A percentile compares a stretch with the other conserved stretches of the same genome.
Conservation (phyloP, 2,888 invertebrate species). For the Limnephilus rhombicus region DNA sequence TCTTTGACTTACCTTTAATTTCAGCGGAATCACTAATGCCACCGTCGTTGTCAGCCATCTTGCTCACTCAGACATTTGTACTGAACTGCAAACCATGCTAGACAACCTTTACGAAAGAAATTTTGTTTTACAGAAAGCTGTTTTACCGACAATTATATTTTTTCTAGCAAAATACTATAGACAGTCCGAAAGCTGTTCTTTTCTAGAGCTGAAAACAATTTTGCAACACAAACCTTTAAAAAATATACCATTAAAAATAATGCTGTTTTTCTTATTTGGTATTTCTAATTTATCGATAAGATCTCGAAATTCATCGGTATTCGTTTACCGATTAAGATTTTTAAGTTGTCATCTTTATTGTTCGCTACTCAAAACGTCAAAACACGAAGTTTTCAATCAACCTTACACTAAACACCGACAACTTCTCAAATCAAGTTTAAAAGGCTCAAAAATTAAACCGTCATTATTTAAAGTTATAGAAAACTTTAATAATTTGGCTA, state of each 20-base stretch:
- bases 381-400: neutral
- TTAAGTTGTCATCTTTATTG: neutral
- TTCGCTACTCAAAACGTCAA: neutral
- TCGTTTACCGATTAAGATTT: neutral
- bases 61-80: conserved; percentile 67
- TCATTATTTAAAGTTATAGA: neutral
- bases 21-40: conserved; percentile 72
- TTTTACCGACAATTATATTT: conserved; percentile 37
- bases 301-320: neutral
- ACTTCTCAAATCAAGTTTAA: neutral
- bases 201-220: neutral
- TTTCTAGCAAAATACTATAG: neutral
- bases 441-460: neutral
- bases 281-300: neutral
- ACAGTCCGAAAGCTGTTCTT: neutral
- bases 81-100: conserved; percentile 55
- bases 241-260: too few relatives aligned
- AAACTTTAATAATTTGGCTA: neutral
- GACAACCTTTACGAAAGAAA: conserved; percentile 48
- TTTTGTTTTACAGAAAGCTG: conserved; percentile 18
- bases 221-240: neutral
- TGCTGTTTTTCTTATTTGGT: too few relatives aligned
- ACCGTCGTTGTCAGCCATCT: conserved; percentile 74
- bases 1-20: conserved; percentile 70
- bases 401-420: neutral